Evolutionary conservation across 1,140 invertebrate genomes (phyloP), one percentile per base, ranked within the genome.

Genomic region (Brachionus plicatilis): DNA sequence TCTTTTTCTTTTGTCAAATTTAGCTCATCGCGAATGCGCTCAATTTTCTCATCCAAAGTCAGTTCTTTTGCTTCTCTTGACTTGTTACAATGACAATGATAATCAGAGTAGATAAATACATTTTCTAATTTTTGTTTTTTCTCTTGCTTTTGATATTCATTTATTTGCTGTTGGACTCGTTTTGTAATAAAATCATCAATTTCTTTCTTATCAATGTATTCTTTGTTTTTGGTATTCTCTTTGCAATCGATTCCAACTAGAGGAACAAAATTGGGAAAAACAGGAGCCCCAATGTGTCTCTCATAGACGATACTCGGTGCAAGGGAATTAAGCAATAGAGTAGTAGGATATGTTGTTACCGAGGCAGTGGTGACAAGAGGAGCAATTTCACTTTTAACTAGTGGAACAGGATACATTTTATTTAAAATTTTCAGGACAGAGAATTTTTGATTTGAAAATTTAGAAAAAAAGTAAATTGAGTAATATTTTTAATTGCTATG

Each of bases 1-100:
- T 76, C 72, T 50, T 24, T 76, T 76, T 76, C 72, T 11, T 17
- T 76, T 50, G 72, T 24, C n/a, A 76, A 50, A 76, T 76, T 76
- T 4, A 76, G 17, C 29, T 76, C 72, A 8, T 76, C 24, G 3
- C 72, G 41, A 29, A 76, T 76, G 9, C 20, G 41, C 47, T 47
- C 27, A 29, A 76, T 76, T 76, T 76, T 76, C 45, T 76, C 72
- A 76, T 76, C 72, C 27, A 76, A 12, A 20, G 72, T 76, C 3
- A 76, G 17, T 27, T 50, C 41, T 50, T n/a, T 76, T 76, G 29
- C 11, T 50, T 50, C 17, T 9, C 7, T 20, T 20, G 6, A 11
- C 7, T 47, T 29, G 27, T 14, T 33, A 17, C 72, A 76, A 6
- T 12, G 14, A 53, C 72, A 76, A 12, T 76, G n/a, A 14, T 27